Percentiles rank a stretch among this genome's conserved stretches.
phyloP scores from a whole-genome alignment of 2,113 vertebrate genomes.

The Rhinopithecus roxellana region DNA sequence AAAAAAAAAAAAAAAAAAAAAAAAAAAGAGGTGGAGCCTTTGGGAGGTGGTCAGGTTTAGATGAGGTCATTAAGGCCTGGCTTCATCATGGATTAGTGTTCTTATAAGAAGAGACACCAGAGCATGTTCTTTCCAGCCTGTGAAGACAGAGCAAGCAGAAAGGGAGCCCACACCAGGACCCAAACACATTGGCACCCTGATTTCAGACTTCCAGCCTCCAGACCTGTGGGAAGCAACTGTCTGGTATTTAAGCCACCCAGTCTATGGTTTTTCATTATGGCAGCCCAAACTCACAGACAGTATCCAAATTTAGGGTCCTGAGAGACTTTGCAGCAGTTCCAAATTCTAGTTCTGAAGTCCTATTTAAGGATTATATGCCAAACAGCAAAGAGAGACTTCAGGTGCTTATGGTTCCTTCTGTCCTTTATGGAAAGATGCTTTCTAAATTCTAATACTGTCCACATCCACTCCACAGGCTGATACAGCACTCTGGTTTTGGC shows the following conservation, averaged over 20 bases:
- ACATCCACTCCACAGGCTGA: background rate
- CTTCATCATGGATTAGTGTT: background rate
- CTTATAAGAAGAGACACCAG: no score
- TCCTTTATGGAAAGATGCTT: background rate
- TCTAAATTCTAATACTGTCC: background rate
- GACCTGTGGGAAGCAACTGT: background rate
- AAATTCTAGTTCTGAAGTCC: background rate
- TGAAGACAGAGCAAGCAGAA: background rate
- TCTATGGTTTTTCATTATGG: background rate
- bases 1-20: no score
- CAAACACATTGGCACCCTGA: accelerated
- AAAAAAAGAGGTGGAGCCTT: background rate
- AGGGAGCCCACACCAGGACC: background rate
- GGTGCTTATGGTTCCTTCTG: background rate
- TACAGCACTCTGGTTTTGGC: background rate
- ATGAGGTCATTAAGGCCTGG: background rate
- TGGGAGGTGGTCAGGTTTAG: no score
- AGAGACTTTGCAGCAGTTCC: background rate
- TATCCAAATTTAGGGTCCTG: no score
- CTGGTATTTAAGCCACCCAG: background rate
- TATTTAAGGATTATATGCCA: no score
- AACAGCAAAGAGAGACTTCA: background rate
- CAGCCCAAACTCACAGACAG: background rate
- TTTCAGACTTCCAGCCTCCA: background rate
- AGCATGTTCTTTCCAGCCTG: no score